Conservation (phyloP, 2,888 invertebrate species). For the Agriopis aurantiaria region DNA sequence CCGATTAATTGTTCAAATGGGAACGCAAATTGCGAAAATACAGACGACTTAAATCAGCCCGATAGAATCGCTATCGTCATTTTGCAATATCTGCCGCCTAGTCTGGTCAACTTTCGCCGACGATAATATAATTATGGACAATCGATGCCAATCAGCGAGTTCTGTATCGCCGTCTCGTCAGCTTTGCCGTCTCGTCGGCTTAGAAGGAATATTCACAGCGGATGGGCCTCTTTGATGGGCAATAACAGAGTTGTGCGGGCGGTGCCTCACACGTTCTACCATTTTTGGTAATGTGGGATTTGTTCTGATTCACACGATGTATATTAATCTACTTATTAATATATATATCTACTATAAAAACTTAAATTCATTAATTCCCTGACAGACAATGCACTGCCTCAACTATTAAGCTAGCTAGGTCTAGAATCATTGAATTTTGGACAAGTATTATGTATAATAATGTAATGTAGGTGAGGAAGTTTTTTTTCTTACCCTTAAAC, state of each 20-base stretch:
- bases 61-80: conserved; percentile 3
- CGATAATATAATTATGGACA: conserved; percentile 27
- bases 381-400: too few species aligned
- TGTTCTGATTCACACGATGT: conserved; percentile 51
- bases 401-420: too few species aligned
- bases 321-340: conserved; percentile 3
- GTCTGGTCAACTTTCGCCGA: conserved; percentile 19
- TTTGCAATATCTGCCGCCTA: not conserved
- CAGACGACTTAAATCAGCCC: not conserved
- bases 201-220: conserved; percentile 32
- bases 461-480: too few species aligned
- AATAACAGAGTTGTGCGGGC: conserved; percentile 42
- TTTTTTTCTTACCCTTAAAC: too few species aligned
- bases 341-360: too few species aligned
- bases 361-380: too few species aligned
- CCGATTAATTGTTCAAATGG: conserved; percentile 51
- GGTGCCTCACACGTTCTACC: conserved; percentile 44
- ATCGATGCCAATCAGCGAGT: conserved; percentile 30
- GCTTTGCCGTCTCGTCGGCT: conserved; percentile 34
- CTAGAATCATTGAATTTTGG: too few species aligned
- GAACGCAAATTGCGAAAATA: conserved; percentile 17
- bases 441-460: too few species aligned
- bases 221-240: conserved; percentile 40
- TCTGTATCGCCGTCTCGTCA: conserved; percentile 27
- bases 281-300: conserved; percentile 54